Percentiles rank a stretch among this genome's conserved stretches.
Conservation (phyloP, 2,113 vertebrate genomes). For the Sporophila hypoxantha region DNA sequence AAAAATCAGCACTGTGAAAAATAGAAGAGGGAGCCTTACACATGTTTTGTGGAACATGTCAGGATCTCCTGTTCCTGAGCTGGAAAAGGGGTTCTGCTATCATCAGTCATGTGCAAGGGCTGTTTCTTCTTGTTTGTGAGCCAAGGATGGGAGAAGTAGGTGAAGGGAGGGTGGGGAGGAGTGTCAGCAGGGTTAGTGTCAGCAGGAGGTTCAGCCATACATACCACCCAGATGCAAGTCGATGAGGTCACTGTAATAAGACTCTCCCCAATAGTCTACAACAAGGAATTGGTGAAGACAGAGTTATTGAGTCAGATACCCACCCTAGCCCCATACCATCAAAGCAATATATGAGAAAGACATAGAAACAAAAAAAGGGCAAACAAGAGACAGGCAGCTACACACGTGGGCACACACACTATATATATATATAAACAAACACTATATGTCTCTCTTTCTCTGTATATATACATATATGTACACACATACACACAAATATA, state of each 20-base stretch:
- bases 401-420: neutral
- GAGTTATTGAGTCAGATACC: constrained; percentile 78
- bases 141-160: constrained; percentile 54
- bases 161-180: constrained; percentile 48
- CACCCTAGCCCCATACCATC: constrained; percentile 37
- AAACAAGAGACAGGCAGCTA: constrained; percentile 13
- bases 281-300: constrained; percentile 95
- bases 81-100: constrained; percentile 74
- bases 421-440: neutral
- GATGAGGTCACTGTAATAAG: constrained; percentile 99
- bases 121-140: constrained; percentile 56
- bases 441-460: rapidly evolving
- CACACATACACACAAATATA: neutral
- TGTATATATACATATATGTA: neutral
- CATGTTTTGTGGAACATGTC: neutral
- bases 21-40: neutral
- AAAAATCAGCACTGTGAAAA: neutral
- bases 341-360: constrained; percentile 38
- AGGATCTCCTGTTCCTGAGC: constrained; percentile 46
- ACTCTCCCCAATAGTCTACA: constrained; percentile 99
- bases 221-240: constrained; percentile 99
- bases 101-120: constrained; percentile 44
- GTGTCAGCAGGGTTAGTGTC: constrained; percentile 80
- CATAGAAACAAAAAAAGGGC: constrained; percentile 18
- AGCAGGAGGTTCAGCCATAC: constrained; percentile 90